Conservation (phyloP, 2,888 invertebrate genomes). For the Sesia apiformis region DNA sequence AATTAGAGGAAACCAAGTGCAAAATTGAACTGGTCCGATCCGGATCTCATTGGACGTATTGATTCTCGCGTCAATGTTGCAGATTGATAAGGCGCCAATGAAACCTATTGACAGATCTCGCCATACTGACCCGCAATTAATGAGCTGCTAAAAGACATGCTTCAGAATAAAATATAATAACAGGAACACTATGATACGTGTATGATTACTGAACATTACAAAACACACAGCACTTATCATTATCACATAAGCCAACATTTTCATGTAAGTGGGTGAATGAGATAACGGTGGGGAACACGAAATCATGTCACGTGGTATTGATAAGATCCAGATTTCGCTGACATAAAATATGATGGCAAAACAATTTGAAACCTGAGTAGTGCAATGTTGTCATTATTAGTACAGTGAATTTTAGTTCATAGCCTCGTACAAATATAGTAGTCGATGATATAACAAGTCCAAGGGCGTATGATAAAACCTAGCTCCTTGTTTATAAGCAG, state of each 20-base stretch:
- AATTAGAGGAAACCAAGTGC: slow-evolving; percentile 37
- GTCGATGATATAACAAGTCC: slow-evolving; percentile 42
- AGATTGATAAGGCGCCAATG: slow-evolving; percentile 43
- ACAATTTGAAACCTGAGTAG: slow-evolving; percentile 1
- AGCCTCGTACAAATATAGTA: slow-evolving; percentile 33
- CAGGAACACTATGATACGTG: slow-evolving; percentile 21
- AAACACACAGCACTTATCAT: slow-evolving; percentile 39
- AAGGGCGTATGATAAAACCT: slow-evolving; percentile 43
- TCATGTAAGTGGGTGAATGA: slow-evolving; percentile 49
- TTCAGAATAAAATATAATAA: slow-evolving; percentile 3
- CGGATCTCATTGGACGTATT: slow-evolving; percentile 28
- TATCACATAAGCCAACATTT: slow-evolving; percentile 35
- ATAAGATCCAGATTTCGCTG: background rate
- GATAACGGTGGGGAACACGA: slow-evolving; percentile 37
- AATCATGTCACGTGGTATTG: slow-evolving; percentile 25
- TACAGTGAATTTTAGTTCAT: slow-evolving; percentile 47
- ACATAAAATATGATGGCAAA: background rate
- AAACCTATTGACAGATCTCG: slow-evolving; percentile 21
- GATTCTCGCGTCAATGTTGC: slow-evolving; percentile 24
- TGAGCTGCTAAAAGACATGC: slow-evolving; percentile 16
- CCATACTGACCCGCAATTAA: slow-evolving; percentile 30
- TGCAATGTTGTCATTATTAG: slow-evolving; percentile 32
- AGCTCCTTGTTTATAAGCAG: slow-evolving; percentile 29
- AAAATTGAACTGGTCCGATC: slow-evolving; percentile 34
- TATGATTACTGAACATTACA: slow-evolving; percentile 22